A percentile compares a stretch with the other conserved stretches of the same genome.
Conservation (phyloP, 2,797 vertebrate genomes). For the Hyperoplus lanceolatus region DNA sequence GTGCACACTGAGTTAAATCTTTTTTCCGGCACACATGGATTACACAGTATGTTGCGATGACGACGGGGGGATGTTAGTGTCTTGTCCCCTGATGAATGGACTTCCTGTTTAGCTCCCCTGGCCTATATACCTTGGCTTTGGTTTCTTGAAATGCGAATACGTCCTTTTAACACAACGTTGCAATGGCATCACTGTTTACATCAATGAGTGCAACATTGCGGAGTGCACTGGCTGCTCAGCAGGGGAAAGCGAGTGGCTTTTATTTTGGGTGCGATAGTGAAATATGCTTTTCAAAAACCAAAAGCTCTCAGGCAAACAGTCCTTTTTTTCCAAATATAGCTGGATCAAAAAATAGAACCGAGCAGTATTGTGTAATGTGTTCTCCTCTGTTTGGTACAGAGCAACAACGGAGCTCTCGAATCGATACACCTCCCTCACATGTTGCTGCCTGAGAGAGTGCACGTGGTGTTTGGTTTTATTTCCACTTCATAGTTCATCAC, state of each 20-base stretch:
- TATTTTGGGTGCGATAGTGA: constrained; percentile 52
- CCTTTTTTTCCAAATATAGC: constrained; percentile 50
- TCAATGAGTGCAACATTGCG: constrained; percentile 21
- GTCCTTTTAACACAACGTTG: constrained; percentile 45
- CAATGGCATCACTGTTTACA: constrained; percentile 41
- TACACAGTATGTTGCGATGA: neutral
- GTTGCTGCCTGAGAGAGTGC: constrained; percentile 53
- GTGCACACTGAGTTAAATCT: constrained; percentile 1
- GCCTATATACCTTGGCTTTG: constrained; percentile 40
- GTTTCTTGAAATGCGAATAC: constrained; percentile 44
- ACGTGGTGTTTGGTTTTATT: constrained; percentile 65
- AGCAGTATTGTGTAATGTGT: constrained; percentile 82
- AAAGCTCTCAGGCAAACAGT: constrained; percentile 55
- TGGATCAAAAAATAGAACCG: constrained; percentile 82
- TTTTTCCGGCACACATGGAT: constrained; percentile 15
- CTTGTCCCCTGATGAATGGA: constrained; percentile 53
- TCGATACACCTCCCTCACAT: constrained; percentile 83
- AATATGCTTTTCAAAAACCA: constrained; percentile 52
- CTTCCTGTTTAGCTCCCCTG: constrained; percentile 60
- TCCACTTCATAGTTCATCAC: constrained; percentile 71
- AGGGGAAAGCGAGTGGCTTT: constrained; percentile 38
- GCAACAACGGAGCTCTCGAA: constrained; percentile 74
- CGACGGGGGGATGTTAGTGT: constrained; percentile 1
- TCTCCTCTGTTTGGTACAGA: constrained; percentile 66
- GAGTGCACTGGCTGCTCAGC: constrained; percentile 32